Evolutionary conservation across 30 jellyfish, hydroid and myxozoan genomes (phyloP), one percentile per base, ranked within the genome.

Genomic region (Aurelia coerulea): DNA sequence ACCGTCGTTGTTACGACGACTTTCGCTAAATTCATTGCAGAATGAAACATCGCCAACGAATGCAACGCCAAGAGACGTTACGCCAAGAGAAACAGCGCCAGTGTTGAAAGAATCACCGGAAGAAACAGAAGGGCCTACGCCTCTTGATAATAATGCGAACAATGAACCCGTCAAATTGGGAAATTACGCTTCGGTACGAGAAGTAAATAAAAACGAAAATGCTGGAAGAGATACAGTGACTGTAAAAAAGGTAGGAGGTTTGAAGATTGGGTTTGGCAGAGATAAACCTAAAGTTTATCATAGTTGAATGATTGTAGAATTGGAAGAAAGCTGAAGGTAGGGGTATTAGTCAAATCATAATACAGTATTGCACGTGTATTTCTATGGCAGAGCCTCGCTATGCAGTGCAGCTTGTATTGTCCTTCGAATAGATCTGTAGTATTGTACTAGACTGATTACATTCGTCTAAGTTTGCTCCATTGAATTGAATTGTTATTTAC

Each of bases 241-340:
- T 60, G 87, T 77, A 32, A 77, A 77, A 35, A 60, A 77, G 67
- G 87, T 77, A 56, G 87, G 87, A 29, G 87, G 87, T 18, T 77
- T 77, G 51, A 77, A 77, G 3, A 77, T 77, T 59, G 87, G 87
- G 8, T 77, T 77, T 19, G 87, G 87, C 18, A 60, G 87, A 77
- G 87, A 77, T 56, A 77, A 77, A 37, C 87, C 87, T 29, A 77
- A 60, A 19, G 78, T 77, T n/a, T 77, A 29, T 62, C 37, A 77
- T 62, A 6, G 23, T 8, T 77, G 64, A 65, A 17, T 64, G 32
- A 41, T 16, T 39, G 56, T 4, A 46, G 1, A 6, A 46, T 46
- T 46, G 14, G 56, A 5, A 9, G 15, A 46, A 39, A 14, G 12
- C 6, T 46, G 56, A 6, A 46, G 56, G 56, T 46, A 46, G 56